Evolutionary conservation across 2,797 vertebrate genomes (phyloP).

Genomic region (Pipistrellus pygmaeus): DNA sequence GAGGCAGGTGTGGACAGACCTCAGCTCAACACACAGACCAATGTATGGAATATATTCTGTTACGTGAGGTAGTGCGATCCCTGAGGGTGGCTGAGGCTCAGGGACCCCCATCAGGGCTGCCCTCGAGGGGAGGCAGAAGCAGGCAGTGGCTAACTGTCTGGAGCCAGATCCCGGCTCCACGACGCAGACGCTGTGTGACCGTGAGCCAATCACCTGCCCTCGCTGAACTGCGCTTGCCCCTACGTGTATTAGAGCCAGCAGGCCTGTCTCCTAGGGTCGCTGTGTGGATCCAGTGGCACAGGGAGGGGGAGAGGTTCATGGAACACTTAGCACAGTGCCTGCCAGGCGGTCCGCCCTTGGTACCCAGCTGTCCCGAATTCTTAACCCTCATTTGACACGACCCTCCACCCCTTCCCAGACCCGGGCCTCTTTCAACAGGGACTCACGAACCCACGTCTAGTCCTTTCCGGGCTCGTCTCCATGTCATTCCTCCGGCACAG

Average conservation of each 20-base stretch:
- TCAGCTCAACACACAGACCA: neutral
- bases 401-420: neutral
- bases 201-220: neutral
- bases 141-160: neutral
- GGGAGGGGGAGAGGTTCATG: fast-evolving
- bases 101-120: neutral
- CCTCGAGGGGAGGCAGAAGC: neutral
- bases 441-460: neutral
- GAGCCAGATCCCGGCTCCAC: neutral
- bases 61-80: neutral
- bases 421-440: neutral
- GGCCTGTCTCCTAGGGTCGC: neutral
- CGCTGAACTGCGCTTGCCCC: neutral
- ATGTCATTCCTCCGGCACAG: neutral
- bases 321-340: neutral
- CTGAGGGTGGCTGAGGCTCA: neutral
- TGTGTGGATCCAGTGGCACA: neutral
- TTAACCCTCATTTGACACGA: neutral
- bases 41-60: neutral
- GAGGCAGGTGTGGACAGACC: neutral
- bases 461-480: neutral
- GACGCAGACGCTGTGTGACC: neutral
- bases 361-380: neutral
- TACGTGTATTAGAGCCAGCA: neutral
- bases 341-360: neutral